Percentiles rank a stretch among this genome's conserved stretches.
Evolutionary conservation across 1,140 invertebrate species (phyloP).

Genomic region (Macrocentrus cingulum): DNA sequence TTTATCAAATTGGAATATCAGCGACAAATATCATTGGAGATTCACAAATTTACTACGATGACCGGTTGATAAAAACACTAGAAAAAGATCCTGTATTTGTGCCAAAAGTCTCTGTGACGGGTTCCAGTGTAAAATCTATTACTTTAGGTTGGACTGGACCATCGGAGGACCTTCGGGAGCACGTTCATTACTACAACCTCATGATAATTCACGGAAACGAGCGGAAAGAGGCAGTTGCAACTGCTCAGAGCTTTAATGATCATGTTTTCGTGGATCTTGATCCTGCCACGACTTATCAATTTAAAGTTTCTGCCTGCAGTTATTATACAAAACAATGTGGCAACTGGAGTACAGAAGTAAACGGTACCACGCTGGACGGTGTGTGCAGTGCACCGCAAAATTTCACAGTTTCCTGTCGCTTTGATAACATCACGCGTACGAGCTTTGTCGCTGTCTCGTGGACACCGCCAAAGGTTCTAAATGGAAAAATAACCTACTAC

Average conservation of each 20-base stretch:
- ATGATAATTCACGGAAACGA: conserved; percentile 64
- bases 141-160: conserved; percentile 76
- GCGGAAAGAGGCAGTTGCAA: conserved; percentile 65
- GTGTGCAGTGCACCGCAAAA: conserved; percentile 65
- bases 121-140: conserved; percentile 74
- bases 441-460: conserved; percentile 71
- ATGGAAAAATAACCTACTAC: conserved; percentile 76
- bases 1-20: conserved; percentile 63
- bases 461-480: conserved; percentile 69
- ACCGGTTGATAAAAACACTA: conserved; percentile 63
- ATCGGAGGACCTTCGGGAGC: conserved; percentile 65
- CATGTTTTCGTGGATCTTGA: conserved; percentile 78
- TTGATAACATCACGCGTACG: conserved; percentile 66
- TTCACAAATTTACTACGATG: conserved; percentile 56
- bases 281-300: conserved; percentile 75
- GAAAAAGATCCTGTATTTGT: conserved; percentile 74
- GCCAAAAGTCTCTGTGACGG: conserved; percentile 75
- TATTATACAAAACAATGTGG: conserved; percentile 75
- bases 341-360: conserved; percentile 71
- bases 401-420: conserved; percentile 66
- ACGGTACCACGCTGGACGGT: conserved; percentile 80
- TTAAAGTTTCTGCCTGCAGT: conserved; percentile 75
- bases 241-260: conserved; percentile 64
- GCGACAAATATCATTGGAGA: conserved; percentile 62
- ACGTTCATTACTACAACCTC: conserved; percentile 77